Base-by-base conservation (phyloP, 2,113 vertebrate genomes). In the Centropristis striata region DNA sequence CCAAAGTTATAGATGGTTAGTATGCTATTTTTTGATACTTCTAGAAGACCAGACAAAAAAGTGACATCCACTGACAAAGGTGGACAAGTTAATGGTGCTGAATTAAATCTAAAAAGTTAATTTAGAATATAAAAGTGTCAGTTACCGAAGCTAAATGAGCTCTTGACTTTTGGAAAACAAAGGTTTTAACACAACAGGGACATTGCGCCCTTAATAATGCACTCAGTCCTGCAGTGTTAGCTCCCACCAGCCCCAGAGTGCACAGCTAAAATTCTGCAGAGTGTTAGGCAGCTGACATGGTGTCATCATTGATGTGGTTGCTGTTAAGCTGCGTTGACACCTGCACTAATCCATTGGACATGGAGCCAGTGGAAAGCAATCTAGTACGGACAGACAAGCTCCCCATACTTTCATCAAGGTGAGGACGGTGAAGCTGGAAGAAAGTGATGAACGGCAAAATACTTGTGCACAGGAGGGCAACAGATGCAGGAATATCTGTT, bases 271-370 rank as follows among this genome's bases (percentile, higher is more conserved):
- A 81, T 64, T 39, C 71, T 83, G 83, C 86, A 83, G 77, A 57
- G 80, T 69, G 65, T 61, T 39, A 61, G 73, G 72, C 86, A 32
- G 82, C 85, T 88, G 88, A 88, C 82, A 64, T 44, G 68, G 87
- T 88, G 88, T 90, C 90, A 88, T 85, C 90, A 82, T 64, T 85
- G 91, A 93, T 91, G 79, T 57, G 64, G 80, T 84, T 15, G 70
- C 81, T 80, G 86, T 87, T 90, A 89, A 92, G 83, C 85, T 78
- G 91, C 75, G 50, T 42, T 89, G 88, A 86, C 91, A 90, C 90
- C 90, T 89, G 83, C 81, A 67, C 75, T 32, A 93, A 93, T 92
- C 90, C 92, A 92, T 92, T 91, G 85, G 91, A 87, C 91, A 92
- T 14, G 81, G 84, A 86, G 84, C 59, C 80, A 3, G 39, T 21